phyloP scores from a whole-genome alignment of 2,797 vertebrate genomes.

The Lepilemur septentrionalis region DNA sequence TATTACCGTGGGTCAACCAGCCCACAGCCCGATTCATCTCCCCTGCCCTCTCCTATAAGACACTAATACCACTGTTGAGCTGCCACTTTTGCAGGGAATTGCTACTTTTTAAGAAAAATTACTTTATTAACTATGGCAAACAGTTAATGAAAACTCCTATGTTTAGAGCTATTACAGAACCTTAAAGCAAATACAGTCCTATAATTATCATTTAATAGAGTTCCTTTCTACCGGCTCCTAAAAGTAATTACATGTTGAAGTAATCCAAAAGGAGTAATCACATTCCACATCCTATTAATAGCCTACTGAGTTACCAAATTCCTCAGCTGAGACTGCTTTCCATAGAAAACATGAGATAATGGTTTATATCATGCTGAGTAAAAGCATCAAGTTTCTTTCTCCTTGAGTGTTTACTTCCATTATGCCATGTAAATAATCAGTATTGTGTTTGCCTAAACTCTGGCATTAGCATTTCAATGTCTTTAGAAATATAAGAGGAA shows the following conservation, averaged over 20 bases:
- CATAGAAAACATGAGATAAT: conserved; percentile 82
- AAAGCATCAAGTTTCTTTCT: conserved; percentile 78
- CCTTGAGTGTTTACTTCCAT: conserved; percentile 72
- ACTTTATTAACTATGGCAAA: conserved; percentile 83
- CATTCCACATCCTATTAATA: conserved; percentile 83
- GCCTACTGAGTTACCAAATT: conserved; percentile 81
- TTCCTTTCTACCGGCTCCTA: conserved; percentile 83
- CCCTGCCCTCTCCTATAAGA: conserved; percentile 38
- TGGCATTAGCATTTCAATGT: not conserved
- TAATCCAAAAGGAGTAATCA: conserved; percentile 84
- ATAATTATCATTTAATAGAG: conserved; percentile 86
- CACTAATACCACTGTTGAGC: conserved; percentile 35
- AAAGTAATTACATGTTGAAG: conserved; percentile 87
- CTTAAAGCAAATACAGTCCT: conserved; percentile 83
- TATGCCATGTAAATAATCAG: conserved; percentile 75
- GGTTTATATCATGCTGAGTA: conserved; percentile 79
- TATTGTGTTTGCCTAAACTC: conserved; percentile 59
- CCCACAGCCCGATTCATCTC: not conserved
- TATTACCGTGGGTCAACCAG: conserved; percentile 45
- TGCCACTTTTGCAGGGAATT: conserved; percentile 72
- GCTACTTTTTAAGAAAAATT: conserved; percentile 81
- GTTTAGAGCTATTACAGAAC: conserved; percentile 82
- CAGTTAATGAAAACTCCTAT: conserved; percentile 83
- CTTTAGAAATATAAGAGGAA: conserved; percentile 53
- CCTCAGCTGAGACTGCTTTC: conserved; percentile 79